Evolutionary conservation across 2,888 invertebrate genomes (phyloP), one percentile per base, ranked within the genome.

Genomic region (Diloba caeruleocephala): DNA sequence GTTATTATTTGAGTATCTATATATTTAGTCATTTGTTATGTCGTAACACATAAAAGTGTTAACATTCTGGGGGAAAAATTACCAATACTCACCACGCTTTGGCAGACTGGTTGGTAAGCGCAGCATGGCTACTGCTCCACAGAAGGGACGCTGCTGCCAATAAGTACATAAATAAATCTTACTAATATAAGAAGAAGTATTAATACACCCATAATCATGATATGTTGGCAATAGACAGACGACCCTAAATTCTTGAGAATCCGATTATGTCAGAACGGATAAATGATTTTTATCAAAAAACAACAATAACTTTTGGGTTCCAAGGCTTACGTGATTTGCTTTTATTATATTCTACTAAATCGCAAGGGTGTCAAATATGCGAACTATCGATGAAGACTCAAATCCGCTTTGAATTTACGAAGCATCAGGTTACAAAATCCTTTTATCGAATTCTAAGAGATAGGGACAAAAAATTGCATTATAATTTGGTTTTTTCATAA

Each of bases 341-440:
- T 37, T 57, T 58, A 19, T 26, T 43, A 19, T 31, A 62, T 31
- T 46, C 14, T 26, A 39, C 39, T 39, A 53, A 61, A 62, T 52
- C 29, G 33, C 44, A 25, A 32, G 7, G 15, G 36, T 50, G 46
- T 66, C 41, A 33, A 64, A 48, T 69, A 50, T 34, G 23, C 19
- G 26, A 33, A 34, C 41, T 38, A 38, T 53, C 45, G 65, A 36
- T 53, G 37, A 41, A 64, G 10, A 25, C 21, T 44, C 25, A 38
- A 56, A 67, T 56, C 41, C 53, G 36, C 50, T 67, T 53, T 51
- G 10, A 50, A 50, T 67, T 53, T 44, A 28, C 34, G 25, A 52
- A 37, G 39, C n/a, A 53, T 68, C 39, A 31, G 14, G 36, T 68
- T 68, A 39, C 42, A 15, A 49, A 57, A 29, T 19, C 26, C 10